A percentile compares a stretch with the other conserved stretches of the same genome.
Conservation (phyloP, 2,797 vertebrate species). For the Pantherophis alleghaniensis region DNA sequence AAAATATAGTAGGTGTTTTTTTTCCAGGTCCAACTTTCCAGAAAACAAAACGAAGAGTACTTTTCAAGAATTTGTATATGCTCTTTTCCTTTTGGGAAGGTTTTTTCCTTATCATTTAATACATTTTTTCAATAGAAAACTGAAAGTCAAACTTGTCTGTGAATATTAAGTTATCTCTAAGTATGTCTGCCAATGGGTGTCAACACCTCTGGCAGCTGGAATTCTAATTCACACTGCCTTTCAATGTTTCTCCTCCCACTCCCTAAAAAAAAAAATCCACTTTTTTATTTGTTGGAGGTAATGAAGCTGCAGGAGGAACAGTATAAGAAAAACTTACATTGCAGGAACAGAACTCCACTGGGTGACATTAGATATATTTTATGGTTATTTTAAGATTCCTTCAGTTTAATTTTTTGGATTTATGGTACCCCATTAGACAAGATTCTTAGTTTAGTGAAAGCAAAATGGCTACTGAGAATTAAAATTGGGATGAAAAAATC, state of each 20-base stretch:
- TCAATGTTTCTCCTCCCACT: not conserved
- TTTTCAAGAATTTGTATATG: slow-evolving; percentile 47
- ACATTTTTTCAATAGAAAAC: slow-evolving; percentile 45
- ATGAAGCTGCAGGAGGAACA: not conserved
- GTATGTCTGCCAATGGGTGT: not conserved
- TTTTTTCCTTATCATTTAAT: slow-evolving; percentile 54
- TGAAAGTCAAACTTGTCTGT: slow-evolving; percentile 55
- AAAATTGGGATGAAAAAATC: not conserved
- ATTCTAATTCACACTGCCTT: not conserved
- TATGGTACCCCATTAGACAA: not conserved
- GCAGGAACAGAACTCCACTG: not conserved
- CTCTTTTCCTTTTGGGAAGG: slow-evolving; percentile 50
- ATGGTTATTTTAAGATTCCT: slow-evolving; percentile 40
- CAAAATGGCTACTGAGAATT: slow-evolving; percentile 43
- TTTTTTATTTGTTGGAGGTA: not conserved
- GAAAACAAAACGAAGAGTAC: slow-evolving; percentile 28
- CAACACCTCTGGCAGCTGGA: not conserved
- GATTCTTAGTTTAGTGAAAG: slow-evolving; percentile 43
- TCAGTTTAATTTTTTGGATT: slow-evolving; percentile 17
- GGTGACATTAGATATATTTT: not conserved
- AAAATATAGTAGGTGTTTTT: slow-evolving; percentile 28
- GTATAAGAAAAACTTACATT: not conserved
- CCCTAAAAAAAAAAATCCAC: not conserved
- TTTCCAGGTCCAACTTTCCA: slow-evolving; percentile 40
- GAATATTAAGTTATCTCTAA: slow-evolving; percentile 23